phyloP scores from a whole-genome alignment of 2,888 invertebrate genomes.

The Philereme transversata region DNA sequence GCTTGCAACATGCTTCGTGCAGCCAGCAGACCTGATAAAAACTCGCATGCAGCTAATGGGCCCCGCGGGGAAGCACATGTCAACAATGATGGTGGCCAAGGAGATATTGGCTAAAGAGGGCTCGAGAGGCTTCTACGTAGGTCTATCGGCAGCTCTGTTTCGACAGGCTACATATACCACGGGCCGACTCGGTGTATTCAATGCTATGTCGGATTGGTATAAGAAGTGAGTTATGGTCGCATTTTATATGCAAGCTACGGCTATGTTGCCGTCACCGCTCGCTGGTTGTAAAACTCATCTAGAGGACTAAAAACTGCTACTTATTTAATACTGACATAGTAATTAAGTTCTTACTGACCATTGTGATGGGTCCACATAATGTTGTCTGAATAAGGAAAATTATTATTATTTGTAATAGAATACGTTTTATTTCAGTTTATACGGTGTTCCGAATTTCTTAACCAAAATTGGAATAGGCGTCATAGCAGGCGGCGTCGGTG shows the following conservation, averaged over 20 bases:
- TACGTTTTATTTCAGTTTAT: constrained; percentile 24
- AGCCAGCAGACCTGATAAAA: constrained; percentile 61
- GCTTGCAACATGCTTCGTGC: constrained; percentile 56
- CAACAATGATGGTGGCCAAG: constrained; percentile 88
- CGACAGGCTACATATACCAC: constrained; percentile 99
- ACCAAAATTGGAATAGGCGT: constrained; percentile 92
- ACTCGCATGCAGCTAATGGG: constrained; percentile 81
- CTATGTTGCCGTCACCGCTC: too few relatives aligned
- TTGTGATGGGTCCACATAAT: too few relatives aligned
- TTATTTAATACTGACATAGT: too few relatives aligned
- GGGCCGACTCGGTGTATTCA: constrained; percentile 95
- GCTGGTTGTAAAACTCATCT: too few relatives aligned
- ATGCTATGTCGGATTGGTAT: constrained; percentile 91
- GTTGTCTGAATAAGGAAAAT: too few relatives aligned
- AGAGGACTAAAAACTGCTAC: too few relatives aligned
- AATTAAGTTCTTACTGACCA: too few relatives aligned
- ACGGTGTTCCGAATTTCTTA: constrained; percentile 88
- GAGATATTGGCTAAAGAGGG: constrained; percentile 93
- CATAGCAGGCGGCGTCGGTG: constrained; percentile 91
- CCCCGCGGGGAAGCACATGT: constrained; percentile 75
- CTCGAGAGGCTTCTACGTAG: constrained; percentile 91
- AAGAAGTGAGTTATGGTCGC: constrained; percentile 62
- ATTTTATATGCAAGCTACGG: background rate
- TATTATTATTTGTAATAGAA: too few relatives aligned
- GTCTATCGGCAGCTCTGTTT: constrained; percentile 94